Percentiles rank a stretch among this genome's conserved stretches.
Conservation (phyloP, 2,888 invertebrate genomes). For the Tigriopus californicus region DNA sequence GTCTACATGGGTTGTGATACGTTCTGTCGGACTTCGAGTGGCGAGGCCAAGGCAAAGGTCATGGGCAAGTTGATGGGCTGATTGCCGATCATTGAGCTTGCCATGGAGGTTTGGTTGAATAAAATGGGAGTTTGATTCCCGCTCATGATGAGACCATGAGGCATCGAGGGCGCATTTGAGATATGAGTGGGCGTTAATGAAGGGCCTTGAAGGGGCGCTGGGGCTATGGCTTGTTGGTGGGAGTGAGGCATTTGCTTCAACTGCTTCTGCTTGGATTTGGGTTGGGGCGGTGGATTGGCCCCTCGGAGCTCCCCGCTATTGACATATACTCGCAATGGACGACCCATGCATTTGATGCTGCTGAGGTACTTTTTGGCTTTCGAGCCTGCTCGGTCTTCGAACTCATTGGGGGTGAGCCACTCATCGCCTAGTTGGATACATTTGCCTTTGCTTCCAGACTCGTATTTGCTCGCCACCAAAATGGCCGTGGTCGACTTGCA, state of each 20-base stretch:
- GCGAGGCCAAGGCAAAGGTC: neutral
- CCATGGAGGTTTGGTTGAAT: conserved; percentile 15
- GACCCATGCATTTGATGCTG: conserved; percentile 14
- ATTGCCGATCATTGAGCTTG: neutral
- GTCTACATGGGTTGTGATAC: neutral
- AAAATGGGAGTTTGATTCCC: conserved; percentile 8
- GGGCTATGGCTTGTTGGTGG: conserved; percentile 7
- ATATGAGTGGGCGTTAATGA: conserved; percentile 1
- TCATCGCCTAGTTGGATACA: conserved; percentile 15
- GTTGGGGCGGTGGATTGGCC: neutral
- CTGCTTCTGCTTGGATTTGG: neutral
- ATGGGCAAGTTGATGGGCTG: neutral
- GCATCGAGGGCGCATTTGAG: neutral
- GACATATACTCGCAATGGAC: conserved; percentile 11
- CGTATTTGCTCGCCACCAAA: conserved; percentile 8
- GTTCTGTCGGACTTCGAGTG: conserved; percentile 1
- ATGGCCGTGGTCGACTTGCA: conserved; percentile 12
- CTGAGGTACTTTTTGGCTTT: conserved; percentile 16
- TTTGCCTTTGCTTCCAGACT: conserved; percentile 13
- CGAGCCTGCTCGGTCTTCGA: conserved; percentile 14
- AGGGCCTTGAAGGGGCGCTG: conserved; percentile 1
- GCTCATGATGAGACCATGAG: neutral
- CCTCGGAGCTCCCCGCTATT: conserved; percentile 14
- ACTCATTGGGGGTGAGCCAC: conserved; percentile 16
- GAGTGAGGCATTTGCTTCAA: neutral